Evolutionary conservation across 2,113 vertebrate genomes (phyloP).

Genomic region (Microcebus griseorufus): DNA sequence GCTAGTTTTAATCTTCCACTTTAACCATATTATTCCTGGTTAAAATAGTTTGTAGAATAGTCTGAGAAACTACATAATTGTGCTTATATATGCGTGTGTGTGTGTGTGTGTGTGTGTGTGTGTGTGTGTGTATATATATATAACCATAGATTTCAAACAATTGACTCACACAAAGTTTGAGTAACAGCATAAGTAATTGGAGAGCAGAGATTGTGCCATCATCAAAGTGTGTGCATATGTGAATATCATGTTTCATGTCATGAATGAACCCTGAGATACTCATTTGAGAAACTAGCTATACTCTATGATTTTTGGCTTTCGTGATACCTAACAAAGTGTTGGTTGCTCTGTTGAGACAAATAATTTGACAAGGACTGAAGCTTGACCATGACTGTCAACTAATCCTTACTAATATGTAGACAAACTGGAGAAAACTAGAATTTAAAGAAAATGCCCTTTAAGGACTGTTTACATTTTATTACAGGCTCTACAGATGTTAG

Average conservation of each 20-base stretch:
- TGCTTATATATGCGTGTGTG: not conserved
- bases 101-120: too few relatives aligned
- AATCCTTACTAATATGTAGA: not conserved
- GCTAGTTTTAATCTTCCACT: not conserved
- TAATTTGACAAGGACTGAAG: not conserved
- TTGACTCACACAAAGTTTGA: not conserved
- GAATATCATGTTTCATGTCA: not conserved
- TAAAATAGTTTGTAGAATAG: not conserved
- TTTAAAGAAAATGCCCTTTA: not conserved
- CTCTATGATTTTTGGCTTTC: not conserved
- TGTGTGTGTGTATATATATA: not conserved
- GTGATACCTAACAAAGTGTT: not conserved
- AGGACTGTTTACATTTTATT: not conserved
- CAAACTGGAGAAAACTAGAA: not conserved
- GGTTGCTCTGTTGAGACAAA: not conserved
- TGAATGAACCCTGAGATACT: not conserved
- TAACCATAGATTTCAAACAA: not conserved
- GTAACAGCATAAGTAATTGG: not conserved
- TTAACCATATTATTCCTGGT: not conserved
- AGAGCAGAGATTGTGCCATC: not conserved
- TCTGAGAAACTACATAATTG: not conserved
- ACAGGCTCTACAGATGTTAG: not conserved
- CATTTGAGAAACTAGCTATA: not conserved
- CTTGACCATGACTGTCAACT: not conserved
- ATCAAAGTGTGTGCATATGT: not conserved